These are phyloP conservation scores for Trilocha varians DNA, from an alignment of 2,888 invertebrate species.

Conservation along the genomic window DNA sequence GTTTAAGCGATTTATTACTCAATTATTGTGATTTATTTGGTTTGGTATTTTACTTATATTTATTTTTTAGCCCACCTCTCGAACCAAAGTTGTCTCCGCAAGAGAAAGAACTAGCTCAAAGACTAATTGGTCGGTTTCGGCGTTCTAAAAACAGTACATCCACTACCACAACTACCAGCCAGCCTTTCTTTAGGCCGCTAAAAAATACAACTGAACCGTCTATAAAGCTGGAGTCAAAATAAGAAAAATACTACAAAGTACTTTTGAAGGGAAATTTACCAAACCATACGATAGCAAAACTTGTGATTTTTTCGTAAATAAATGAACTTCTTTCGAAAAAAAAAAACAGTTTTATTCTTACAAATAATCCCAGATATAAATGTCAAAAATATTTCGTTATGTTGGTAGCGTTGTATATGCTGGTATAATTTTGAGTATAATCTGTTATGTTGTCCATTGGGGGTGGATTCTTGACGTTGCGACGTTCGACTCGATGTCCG, in stretches of 20 bases:
- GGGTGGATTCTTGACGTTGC: constrained; percentile 24
- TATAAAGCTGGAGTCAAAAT: too few relatives aligned
- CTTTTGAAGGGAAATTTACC: neutral
- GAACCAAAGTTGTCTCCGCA: constrained; percentile 43
- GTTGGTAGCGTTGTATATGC: constrained; percentile 10
- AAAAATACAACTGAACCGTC: constrained; percentile 24
- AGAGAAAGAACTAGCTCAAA: constrained; percentile 46
- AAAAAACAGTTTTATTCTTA: constrained; percentile 6
- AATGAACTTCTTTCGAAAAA: neutral
- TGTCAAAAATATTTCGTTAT: constrained; percentile 1
- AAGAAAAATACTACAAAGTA: too few relatives aligned
- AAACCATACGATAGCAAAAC: neutral
- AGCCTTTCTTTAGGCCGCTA: constrained; percentile 39
- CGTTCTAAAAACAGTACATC: constrained; percentile 44
- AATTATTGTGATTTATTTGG: neutral
- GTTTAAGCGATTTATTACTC: neutral
- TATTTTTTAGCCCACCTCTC: constrained; percentile 33
- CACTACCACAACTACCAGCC: constrained; percentile 25
- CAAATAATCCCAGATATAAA: neutral
- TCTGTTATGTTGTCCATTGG: constrained; percentile 19
- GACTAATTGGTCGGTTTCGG: constrained; percentile 50
- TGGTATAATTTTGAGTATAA: constrained; percentile 11
- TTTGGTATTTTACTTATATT: neutral
- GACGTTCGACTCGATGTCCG: constrained; percentile 30
- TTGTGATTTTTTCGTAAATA: too few relatives aligned